Conservation (phyloP, 2,797 vertebrate species). For the Alfaro cultratus region DNA sequence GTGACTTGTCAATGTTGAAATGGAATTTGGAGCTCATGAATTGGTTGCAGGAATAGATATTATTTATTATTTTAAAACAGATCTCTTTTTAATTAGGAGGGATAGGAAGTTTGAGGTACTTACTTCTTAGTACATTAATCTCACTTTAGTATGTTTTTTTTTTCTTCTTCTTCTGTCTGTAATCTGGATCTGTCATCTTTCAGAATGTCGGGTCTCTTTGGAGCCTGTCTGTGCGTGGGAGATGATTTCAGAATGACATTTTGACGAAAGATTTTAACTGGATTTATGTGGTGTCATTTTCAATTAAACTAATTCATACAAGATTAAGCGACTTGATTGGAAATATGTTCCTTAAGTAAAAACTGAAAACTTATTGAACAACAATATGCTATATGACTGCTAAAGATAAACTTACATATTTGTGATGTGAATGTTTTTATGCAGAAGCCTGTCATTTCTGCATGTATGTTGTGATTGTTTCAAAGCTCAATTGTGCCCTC, state of each 20-base stretch:
- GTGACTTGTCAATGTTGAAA: too few relatives aligned
- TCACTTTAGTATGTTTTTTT: too few relatives aligned
- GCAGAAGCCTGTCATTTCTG: conserved; percentile 6
- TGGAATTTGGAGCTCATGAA: too few relatives aligned
- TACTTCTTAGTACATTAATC: too few relatives aligned
- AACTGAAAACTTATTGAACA: background rate
- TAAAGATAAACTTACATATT: background rate
- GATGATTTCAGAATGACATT: conserved; percentile 11
- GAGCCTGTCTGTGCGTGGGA: conserved; percentile 18
- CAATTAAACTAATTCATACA: background rate
- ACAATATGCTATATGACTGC: background rate
- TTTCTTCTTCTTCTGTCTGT: conserved; percentile 42
- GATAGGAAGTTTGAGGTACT: too few relatives aligned
- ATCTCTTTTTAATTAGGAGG: too few relatives aligned
- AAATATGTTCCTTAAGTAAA: background rate
- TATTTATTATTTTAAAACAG: too few relatives aligned
- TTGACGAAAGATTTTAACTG: background rate
- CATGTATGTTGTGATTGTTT: conserved; percentile 37
- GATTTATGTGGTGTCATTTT: background rate
- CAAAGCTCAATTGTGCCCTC: conserved; percentile 84
- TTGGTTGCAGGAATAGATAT: too few relatives aligned
- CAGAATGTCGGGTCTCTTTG: conserved; percentile 24
- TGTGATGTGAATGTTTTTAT: conserved; percentile 17
- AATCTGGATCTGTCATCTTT: conserved; percentile 60
- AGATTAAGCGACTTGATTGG: background rate